Base-by-base conservation (phyloP, 2,888 invertebrate genomes). In the Tolmerus cingulatus region DNA sequence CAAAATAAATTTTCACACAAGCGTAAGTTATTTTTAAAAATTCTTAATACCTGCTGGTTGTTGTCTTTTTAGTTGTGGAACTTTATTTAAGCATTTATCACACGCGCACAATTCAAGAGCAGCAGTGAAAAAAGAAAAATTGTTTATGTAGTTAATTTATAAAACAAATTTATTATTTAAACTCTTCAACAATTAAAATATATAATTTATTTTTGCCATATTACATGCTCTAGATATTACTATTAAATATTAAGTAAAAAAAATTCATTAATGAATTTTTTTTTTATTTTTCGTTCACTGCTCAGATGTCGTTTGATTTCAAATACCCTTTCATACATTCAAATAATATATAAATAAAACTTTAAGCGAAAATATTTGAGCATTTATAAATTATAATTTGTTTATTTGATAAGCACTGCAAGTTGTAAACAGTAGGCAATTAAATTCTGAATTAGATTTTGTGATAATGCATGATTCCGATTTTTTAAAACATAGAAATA, bases 11-110 rank as follows among this genome's bases (percentile, higher is more conserved):
- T 34, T 19, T 82, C 37, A 66, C 34, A 66, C 84, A 57, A 34
- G 34, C 40, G 37, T 37, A 40, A 34, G 74, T 74, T 85, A 74
- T 40, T 74, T 57, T 74, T 37, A 74, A 55, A 74, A 37, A 9
- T 34, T 30, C 40, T 43, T 16, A 43, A 87, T 87, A 87, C 87
- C 87, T 87, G 43, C 81, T 87, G 34, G 78, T 43, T 87, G 79
- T 87, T 79, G 87, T 87, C 74, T 87, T 87, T 87, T 87, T 87
- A 79, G 81, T 88, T 51, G 87, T 66, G 74, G 88, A 88, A 87
- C 88, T 88, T 87, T 87, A 82, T 81, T 30, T 66, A 78, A 57
- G 40, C 57, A 78, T 66, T 46, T 23, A 66, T 57, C 66, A 43
- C 78, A 57, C 55, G 40, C 55, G 37, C 51, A 87, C 37, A 37